Conservation (phyloP, 1,140 invertebrate genomes). For the Trigoniulus corallinus region DNA sequence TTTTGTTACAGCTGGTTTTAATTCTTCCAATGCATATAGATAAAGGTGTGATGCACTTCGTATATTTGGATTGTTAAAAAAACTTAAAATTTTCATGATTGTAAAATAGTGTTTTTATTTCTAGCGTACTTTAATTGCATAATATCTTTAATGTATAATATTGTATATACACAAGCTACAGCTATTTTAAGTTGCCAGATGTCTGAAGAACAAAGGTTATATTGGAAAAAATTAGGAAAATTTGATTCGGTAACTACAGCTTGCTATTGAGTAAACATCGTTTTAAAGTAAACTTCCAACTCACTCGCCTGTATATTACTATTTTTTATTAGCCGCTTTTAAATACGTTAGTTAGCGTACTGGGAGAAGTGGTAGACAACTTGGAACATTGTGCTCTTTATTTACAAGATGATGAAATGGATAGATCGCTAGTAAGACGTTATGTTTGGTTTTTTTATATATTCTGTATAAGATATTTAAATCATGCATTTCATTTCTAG, state of each 20-base stretch:
- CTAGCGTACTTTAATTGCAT: constrained; percentile 73
- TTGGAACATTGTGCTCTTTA: constrained; percentile 34
- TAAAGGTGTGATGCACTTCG: constrained; percentile 39
- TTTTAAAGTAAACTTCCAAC: not conserved
- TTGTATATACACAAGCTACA: constrained; percentile 73
- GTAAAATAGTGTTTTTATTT: constrained; percentile 10
- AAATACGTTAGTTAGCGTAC: constrained; percentile 13
- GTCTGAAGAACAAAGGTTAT: constrained; percentile 30
- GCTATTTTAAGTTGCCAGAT: constrained; percentile 47
- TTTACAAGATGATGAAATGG: constrained; percentile 24
- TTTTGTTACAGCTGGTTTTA: constrained; percentile 71
- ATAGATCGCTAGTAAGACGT: constrained; percentile 1
- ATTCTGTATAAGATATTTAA: not conserved
- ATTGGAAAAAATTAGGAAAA: constrained; percentile 21
- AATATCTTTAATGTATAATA: constrained; percentile 69
- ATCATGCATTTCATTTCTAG: not conserved
- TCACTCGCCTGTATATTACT: too few relatives aligned
- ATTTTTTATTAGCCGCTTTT: constrained; percentile 3
- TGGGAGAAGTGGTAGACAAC: constrained; percentile 30
- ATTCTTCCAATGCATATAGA: constrained; percentile 68
- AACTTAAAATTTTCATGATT: too few relatives aligned
- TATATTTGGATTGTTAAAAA: constrained; percentile 1
- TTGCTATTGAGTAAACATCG: not conserved
- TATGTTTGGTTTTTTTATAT: not conserved
- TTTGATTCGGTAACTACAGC: constrained; percentile 12